phyloP scores from a whole-genome alignment of 2,797 vertebrate species.

The Parambassis ranga region DNA sequence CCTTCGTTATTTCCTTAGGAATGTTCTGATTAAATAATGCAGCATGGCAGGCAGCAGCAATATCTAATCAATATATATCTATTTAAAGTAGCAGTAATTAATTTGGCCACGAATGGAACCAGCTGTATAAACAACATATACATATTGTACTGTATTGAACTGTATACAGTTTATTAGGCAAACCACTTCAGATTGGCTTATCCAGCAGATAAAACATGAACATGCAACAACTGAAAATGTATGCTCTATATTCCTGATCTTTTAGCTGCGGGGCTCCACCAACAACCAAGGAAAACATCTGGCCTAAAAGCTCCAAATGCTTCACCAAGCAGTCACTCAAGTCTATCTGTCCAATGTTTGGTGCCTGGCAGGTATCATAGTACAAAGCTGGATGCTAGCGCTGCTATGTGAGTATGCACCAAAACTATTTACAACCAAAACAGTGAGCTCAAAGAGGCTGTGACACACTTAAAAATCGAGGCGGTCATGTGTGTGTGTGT shows the following conservation, averaged over 20 bases:
- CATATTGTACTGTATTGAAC: no score
- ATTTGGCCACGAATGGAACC: background rate
- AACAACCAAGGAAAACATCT: background rate
- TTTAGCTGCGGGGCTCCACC: background rate
- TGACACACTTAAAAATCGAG: no score
- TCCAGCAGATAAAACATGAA: background rate
- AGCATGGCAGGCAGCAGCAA: background rate
- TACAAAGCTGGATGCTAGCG: no score
- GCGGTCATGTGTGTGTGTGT: no score
- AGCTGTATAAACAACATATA: background rate
- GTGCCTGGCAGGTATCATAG: no score
- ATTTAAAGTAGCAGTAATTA: background rate
- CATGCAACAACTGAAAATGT: background rate
- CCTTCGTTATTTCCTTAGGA: background rate
- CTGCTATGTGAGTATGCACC: no score
- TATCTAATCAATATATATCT: no score
- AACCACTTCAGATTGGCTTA: background rate
- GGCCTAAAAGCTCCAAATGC: background rate
- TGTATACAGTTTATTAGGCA: background rate
- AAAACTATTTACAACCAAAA: no score
- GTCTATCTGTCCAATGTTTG: no score
- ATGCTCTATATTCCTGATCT: background rate
- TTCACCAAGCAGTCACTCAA: background rate
- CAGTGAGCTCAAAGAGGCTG: no score
- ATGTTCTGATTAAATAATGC: background rate